phyloP scores from a whole-genome alignment of 2,797 vertebrate genomes.

The Chiroxiphia lanceolata region DNA sequence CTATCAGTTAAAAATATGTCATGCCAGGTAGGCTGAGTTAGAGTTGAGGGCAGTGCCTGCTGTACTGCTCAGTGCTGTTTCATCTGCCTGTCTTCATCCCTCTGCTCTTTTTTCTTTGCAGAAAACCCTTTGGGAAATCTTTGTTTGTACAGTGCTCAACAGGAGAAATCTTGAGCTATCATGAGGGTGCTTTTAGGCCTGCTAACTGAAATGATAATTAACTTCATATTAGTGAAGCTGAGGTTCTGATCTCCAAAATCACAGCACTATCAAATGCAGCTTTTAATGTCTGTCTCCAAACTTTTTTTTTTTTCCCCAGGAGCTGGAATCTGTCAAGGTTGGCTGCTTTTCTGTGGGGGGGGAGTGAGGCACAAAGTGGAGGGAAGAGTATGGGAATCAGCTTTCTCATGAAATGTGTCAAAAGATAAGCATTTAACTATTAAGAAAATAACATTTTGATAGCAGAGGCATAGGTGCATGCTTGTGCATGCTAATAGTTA shows the following conservation, averaged over 20 bases:
- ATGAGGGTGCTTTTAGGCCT: not conserved
- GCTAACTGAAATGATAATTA: not conserved
- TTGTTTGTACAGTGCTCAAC: not conserved
- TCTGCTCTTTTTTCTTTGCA: not conserved
- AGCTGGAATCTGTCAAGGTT: not conserved
- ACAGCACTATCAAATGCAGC: not conserved
- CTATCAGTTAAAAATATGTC: fast-evolving
- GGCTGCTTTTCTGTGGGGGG: not conserved
- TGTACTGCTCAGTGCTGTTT: not conserved
- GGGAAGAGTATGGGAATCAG: not conserved
- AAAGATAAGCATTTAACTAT: not conserved
- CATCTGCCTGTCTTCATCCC: not conserved
- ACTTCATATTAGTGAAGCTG: not conserved
- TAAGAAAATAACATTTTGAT: not conserved
- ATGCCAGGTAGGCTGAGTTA: not conserved
- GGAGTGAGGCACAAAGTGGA: too few species aligned
- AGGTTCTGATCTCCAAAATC: not conserved
- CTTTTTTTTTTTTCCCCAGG: not conserved
- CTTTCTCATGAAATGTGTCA: not conserved
- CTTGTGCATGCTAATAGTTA: not conserved
- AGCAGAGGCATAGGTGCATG: not conserved
- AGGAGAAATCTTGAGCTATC: not conserved
- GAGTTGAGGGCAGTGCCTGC: not conserved
- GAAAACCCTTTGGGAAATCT: not conserved
- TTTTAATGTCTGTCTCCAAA: not conserved